phyloP scores from a whole-genome alignment of 2,888 invertebrate species.

The Helleia helle region DNA sequence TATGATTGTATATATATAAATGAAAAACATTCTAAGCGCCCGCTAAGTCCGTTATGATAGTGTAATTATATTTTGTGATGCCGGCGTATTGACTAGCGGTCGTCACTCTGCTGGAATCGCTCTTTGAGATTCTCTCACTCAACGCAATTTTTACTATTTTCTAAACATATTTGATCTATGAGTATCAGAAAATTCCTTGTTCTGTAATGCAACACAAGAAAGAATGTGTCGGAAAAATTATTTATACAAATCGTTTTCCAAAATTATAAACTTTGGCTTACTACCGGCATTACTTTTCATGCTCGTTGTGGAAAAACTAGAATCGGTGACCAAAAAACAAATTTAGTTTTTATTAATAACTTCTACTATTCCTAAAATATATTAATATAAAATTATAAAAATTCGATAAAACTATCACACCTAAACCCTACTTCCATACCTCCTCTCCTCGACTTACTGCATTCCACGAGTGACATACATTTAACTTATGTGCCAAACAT shows the following conservation, averaged over 20 bases:
- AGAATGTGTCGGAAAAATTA: no score
- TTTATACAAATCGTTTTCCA: no score
- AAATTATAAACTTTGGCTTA: no score
- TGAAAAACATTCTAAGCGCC: no score
- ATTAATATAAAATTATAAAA: constrained; percentile 10
- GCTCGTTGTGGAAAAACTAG: constrained; percentile 53
- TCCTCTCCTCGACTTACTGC: constrained; percentile 18
- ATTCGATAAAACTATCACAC: not conserved
- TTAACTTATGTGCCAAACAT: constrained; percentile 64
- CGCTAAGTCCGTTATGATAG: not conserved
- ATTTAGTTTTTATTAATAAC: constrained; percentile 6
- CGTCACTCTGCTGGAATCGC: constrained; percentile 47
- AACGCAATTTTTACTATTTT: no score
- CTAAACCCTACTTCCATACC: constrained; percentile 5
- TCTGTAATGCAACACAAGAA: no score
- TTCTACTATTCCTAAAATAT: constrained; percentile 2
- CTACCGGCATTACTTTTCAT: no score
- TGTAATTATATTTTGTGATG: constrained; percentile 41
- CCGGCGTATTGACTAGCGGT: constrained; percentile 64
- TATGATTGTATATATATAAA: no score
- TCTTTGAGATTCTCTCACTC: constrained; percentile 43
- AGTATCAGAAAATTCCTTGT: no score
- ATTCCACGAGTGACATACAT: constrained; percentile 55
- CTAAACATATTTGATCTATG: no score
- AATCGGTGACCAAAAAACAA: constrained; percentile 24